A percentile compares a stretch with the other conserved stretches of the same genome.
Evolutionary conservation across 2,888 invertebrate genomes (phyloP).

Genomic region (Teleiodes luculella): DNA sequence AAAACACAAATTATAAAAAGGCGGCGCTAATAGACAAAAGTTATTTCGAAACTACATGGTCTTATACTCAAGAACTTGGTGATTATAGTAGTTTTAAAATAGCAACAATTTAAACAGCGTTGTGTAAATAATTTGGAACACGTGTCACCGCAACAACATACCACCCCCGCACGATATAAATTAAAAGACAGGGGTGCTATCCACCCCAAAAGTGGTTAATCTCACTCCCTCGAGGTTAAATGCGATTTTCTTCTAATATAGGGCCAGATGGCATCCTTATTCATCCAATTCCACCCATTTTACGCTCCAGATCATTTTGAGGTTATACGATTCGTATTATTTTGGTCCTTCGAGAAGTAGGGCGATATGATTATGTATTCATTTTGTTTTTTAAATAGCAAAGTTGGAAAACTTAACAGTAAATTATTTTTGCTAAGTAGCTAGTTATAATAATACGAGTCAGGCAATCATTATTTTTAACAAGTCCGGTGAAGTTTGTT

Average conservation of each 20-base stretch:
- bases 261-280: constrained; percentile 33
- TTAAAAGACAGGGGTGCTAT: constrained; percentile 6
- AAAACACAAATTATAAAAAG: too few relatives aligned
- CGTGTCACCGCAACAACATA: background rate
- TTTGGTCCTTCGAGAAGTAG: background rate
- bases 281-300: background rate
- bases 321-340: constrained; percentile 1
- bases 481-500: too few relatives aligned
- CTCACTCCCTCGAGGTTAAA: constrained; percentile 27
- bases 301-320: constrained; percentile 8
- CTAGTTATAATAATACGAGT: too few relatives aligned
- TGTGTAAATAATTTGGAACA: background rate
- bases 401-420: too few relatives aligned
- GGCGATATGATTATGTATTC: background rate
- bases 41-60: too few relatives aligned
- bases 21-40: too few relatives aligned
- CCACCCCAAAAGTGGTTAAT: constrained; percentile 5
- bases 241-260: constrained; percentile 42
- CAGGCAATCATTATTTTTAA: too few relatives aligned
- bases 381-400: background rate
- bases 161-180: constrained; percentile 3
- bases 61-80: too few relatives aligned
- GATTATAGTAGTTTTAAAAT: too few relatives aligned
- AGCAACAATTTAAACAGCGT: too few relatives aligned
- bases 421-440: too few relatives aligned